Conservation (phyloP, 2,797 vertebrate species). For the Takifugu rubripes region DNA sequence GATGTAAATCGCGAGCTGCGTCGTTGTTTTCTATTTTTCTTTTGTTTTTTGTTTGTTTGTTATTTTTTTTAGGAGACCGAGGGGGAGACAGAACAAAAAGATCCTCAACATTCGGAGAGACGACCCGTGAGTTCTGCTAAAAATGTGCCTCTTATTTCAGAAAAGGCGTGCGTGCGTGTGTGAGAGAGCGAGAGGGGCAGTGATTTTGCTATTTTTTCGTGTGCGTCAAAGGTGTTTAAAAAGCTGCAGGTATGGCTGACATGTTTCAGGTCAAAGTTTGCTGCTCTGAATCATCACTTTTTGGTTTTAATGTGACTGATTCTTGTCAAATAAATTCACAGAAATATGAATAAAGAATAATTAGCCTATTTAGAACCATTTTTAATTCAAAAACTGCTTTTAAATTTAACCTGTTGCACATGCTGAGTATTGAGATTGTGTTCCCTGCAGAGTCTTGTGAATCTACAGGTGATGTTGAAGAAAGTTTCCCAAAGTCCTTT, state of each 20-base stretch:
- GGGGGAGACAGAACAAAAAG: neutral
- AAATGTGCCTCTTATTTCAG: neutral
- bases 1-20: too few relatives aligned
- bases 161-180: neutral
- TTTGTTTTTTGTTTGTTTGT: neutral
- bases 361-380: too few relatives aligned
- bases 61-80: slow-evolving; percentile 11
- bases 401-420: neutral
- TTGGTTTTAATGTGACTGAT: too few relatives aligned
- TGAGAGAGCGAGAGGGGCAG: neutral
- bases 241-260: too few relatives aligned
- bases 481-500: slow-evolving; percentile 44
- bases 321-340: too few relatives aligned
- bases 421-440: neutral
- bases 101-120: slow-evolving; percentile 13
- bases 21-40: neutral
- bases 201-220: neutral
- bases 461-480: slow-evolving; percentile 47
- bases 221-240: neutral
- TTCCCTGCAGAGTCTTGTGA: slow-evolving; percentile 32
- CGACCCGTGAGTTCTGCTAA: slow-evolving; percentile 44
- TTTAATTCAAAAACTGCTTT: too few relatives aligned
- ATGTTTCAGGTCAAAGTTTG: too few relatives aligned
- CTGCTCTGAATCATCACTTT: too few relatives aligned
- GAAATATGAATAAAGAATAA: too few relatives aligned